Conservation (phyloP, 1,140 invertebrate species). For the Bombus sylvicola region DNA sequence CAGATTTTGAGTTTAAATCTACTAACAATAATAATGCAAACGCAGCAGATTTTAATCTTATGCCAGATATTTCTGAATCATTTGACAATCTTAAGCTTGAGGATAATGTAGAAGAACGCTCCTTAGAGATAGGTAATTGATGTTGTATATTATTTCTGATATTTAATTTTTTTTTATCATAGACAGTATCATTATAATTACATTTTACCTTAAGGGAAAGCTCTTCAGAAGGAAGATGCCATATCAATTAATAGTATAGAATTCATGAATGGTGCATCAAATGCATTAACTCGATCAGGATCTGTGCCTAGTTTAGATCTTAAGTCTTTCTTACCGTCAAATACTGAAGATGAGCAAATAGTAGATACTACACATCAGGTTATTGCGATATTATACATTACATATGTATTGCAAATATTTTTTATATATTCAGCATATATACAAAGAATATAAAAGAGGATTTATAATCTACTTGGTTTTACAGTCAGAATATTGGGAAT, state of each 20-base stretch:
- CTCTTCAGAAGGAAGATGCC: slow-evolving; percentile 76
- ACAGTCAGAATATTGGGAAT: slow-evolving; percentile 82
- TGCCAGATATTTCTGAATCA: slow-evolving; percentile 77
- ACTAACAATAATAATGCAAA: slow-evolving; percentile 62
- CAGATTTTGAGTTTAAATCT: slow-evolving; percentile 76
- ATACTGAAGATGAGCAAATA: slow-evolving; percentile 77
- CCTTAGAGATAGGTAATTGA: slow-evolving; percentile 71
- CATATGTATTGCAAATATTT: background rate
- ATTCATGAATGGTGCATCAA: slow-evolving; percentile 70
- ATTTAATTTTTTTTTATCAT: background rate
- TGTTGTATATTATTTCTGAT: background rate
- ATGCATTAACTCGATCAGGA: slow-evolving; percentile 79
- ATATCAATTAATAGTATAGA: slow-evolving; percentile 81
- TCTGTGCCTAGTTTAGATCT: slow-evolving; percentile 83
- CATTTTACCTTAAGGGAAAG: slow-evolving; percentile 74
- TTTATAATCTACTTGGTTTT: slow-evolving; percentile 43
- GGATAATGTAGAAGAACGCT: slow-evolving; percentile 59
- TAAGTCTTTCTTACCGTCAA: slow-evolving; percentile 78
- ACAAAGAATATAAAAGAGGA: background rate
- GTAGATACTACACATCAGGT: slow-evolving; percentile 81
- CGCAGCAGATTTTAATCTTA: slow-evolving; percentile 67
- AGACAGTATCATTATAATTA: slow-evolving; percentile 41
- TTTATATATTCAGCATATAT: background rate
- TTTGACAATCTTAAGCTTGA: slow-evolving; percentile 76
- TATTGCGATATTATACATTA: background rate